Base-by-base conservation (phyloP, 2,797 vertebrate species). In the Argentina silus region DNA sequence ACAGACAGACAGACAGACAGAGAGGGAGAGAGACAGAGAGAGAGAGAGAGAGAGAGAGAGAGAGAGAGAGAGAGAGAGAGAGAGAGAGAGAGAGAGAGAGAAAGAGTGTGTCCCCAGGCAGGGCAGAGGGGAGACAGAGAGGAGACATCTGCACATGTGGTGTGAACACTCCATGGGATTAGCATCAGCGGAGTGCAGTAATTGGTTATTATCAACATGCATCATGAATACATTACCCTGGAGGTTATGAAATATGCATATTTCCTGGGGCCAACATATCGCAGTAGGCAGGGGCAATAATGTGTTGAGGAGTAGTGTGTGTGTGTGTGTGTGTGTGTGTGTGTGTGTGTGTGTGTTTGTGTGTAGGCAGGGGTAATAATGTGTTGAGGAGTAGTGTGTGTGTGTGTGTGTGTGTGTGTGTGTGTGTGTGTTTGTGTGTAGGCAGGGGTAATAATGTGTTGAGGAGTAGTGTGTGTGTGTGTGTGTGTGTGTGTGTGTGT, bases 221-320 rank as follows among this genome's bases (percentile, higher is more conserved):
- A 78, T 78, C 76, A 74, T 72, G 73, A 85, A 88, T 83, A 82
- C 42, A 84, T 88, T 80, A 86, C 66, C 76, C 73, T 79, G 73
- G 45, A 73, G 76, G 59, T 59, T 59, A 84, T 91, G 59, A 86
- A 92, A 92, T 85, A 90, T 88, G 82, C 67, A 91, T 85, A 73
- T 71, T 78, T 19, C 86, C 78, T 69, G 62, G 78, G 78, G 86
- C 74, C 59, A 21, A 71, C 68, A 80, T 73, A 74, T 80, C 78
- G 75, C 3, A 74, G 60, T 36, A 36, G 27, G 27, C 27, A 36
- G 27, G 27, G 27, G 27, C 4, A 36, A 36, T 36, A 1, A 36
- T 36, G 27, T 36, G 27, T 36, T 36, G 7, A 12, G 50, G 11
- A 10, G 50, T 15, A 51, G 50, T 12, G 50, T 51, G 50, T 12